Percentiles rank a stretch among this genome's conserved stretches.
These are phyloP conservation scores for Corella eumyota DNA, from an alignment of 23 tunicate genomes.

Conservation along the genomic window DNA sequence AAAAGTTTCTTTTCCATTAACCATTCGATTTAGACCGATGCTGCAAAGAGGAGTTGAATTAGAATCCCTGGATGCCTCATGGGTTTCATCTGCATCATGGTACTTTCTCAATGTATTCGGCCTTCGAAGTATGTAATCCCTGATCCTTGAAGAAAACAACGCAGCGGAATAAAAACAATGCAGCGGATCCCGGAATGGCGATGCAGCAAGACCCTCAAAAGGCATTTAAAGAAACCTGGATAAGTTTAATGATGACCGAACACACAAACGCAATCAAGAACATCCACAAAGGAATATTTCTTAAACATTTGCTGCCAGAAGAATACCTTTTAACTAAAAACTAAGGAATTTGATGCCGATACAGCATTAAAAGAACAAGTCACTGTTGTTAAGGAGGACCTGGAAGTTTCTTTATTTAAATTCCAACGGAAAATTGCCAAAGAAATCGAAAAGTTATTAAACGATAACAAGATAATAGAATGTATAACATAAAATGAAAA, in stretches of 20 bases:
- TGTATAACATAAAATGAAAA: conserved; percentile 18
- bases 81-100: conserved; percentile 71
- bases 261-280: conserved; percentile 32
- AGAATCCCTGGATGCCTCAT: conserved; percentile 78
- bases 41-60: conserved; percentile 85
- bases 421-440: neutral
- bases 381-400: conserved; percentile 4
- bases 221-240: conserved; percentile 84
- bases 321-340: too few relatives aligned
- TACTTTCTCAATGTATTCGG: conserved; percentile 64
- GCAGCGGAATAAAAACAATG: conserved; percentile 46
- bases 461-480: neutral
- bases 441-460: neutral
- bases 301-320: conserved; percentile 33
- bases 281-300: conserved; percentile 41
- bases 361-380: conserved; percentile 29
- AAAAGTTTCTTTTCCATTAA: conserved; percentile 85
- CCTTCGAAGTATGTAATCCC: conserved; percentile 38
- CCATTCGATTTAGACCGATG: conserved; percentile 85
- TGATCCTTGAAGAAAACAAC: conserved; percentile 52
- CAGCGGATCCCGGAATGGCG: conserved; percentile 30
- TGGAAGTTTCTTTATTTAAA: conserved; percentile 8
- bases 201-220: conserved; percentile 55
- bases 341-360: conserved; percentile 24
- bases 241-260: conserved; percentile 51